Percentiles rank a stretch among this genome's conserved stretches.
These are phyloP conservation scores for Parazoanthus swiftii DNA, from an alignment of 92 coral and sea anemone species.

Conservation along the genomic window DNA sequence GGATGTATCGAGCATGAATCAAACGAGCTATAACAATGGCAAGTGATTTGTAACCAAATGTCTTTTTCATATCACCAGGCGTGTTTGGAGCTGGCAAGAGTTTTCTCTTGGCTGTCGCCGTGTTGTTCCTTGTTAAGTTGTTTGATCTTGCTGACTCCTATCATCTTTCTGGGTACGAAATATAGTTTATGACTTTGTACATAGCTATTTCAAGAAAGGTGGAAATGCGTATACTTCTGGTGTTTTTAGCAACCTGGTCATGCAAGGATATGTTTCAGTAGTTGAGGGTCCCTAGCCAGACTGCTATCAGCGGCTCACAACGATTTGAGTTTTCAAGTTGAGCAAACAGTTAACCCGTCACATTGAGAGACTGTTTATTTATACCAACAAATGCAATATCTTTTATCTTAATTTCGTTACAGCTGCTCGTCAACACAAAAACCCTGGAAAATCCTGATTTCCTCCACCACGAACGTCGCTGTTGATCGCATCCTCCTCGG, in stretches of 20 bases:
- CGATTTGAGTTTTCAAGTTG: too few relatives aligned
- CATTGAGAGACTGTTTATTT: too few relatives aligned
- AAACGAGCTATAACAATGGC: neutral
- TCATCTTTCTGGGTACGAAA: slow-evolving; percentile 46
- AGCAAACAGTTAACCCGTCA: too few relatives aligned
- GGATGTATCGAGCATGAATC: too few relatives aligned
- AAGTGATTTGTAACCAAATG: neutral
- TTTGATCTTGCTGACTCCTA: slow-evolving; percentile 62
- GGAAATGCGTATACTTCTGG: too few relatives aligned
- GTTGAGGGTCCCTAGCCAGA: too few relatives aligned
- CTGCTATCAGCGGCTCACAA: too few relatives aligned
- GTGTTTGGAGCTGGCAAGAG: slow-evolving; percentile 99
- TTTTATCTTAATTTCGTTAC: neutral
- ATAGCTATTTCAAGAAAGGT: neutral
- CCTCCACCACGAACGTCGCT: slow-evolving; percentile 96
- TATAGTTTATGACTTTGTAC: neutral
- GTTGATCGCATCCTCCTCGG: slow-evolving; percentile 92
- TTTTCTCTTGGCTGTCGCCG: slow-evolving; percentile 83
- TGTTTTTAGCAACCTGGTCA: too few relatives aligned
- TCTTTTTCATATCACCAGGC: slow-evolving; percentile 47
- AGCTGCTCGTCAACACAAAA: slow-evolving; percentile 36
- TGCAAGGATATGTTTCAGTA: too few relatives aligned
- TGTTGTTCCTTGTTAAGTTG: slow-evolving; percentile 78
- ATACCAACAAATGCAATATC: neutral
- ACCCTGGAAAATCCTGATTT: slow-evolving; percentile 82